Conservation (phyloP, 2,888 invertebrate species). For the Oscheius onirici region DNA sequence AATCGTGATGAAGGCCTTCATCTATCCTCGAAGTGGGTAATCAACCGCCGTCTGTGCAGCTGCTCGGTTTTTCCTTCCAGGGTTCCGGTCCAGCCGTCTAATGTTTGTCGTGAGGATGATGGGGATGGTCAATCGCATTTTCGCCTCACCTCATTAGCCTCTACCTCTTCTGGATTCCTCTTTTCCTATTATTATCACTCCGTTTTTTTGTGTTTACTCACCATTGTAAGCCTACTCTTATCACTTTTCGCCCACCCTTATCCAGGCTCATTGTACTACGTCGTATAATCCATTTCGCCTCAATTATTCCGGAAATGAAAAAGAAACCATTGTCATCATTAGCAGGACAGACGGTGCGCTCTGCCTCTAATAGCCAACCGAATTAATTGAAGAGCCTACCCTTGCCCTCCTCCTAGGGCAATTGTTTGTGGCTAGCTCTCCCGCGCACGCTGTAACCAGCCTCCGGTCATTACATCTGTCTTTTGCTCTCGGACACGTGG, state of each 20-base stretch:
- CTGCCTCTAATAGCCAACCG: slow-evolving; percentile 10
- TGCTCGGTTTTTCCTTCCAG: slow-evolving; percentile 12
- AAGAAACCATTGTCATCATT: slow-evolving; percentile 15
- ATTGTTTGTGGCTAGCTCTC: slow-evolving; percentile 20
- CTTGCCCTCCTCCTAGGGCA: slow-evolving; percentile 13
- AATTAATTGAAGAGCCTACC: slow-evolving; percentile 24
- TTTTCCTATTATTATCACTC: background rate
- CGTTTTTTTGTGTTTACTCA: background rate
- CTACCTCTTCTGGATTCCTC: background rate
- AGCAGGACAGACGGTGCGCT: background rate
- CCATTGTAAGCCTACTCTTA: background rate
- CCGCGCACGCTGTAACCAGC: slow-evolving; percentile 21
- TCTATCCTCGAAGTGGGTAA: slow-evolving; percentile 4
- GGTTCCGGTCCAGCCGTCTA: slow-evolving; percentile 21
- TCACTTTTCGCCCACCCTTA: background rate
- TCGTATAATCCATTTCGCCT: background rate
- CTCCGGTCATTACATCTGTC: slow-evolving; percentile 18
- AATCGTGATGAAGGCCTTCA: too few species aligned
- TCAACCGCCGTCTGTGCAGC: background rate
- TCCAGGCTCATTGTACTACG: background rate
- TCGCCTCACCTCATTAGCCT: slow-evolving; percentile 29
- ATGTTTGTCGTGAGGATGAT: slow-evolving; percentile 24
- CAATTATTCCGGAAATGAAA: background rate
- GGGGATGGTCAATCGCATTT: slow-evolving; percentile 33
- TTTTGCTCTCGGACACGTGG: background rate